phyloP scores from a whole-genome alignment of 2,888 invertebrate genomes.

The Petrolisthes manimaculis region DNA sequence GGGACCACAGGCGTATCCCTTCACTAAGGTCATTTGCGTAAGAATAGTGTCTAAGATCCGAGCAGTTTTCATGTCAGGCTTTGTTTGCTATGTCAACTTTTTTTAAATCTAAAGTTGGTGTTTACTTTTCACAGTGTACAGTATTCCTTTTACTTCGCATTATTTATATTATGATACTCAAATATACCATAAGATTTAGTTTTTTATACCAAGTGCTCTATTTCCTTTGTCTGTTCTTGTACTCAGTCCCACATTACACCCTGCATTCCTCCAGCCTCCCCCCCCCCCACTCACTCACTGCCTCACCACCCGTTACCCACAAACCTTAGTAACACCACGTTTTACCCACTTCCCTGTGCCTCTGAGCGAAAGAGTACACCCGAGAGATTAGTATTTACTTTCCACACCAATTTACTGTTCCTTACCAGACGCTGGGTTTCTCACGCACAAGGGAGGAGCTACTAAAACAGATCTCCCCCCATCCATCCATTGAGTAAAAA shows the following conservation, averaged over 20 bases:
- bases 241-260: neutral
- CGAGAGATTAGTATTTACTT: neutral
- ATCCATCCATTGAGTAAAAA: conserved; percentile 42
- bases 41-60: conserved; percentile 7
- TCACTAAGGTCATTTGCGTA: conserved; percentile 36
- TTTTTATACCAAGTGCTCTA: too few species aligned
- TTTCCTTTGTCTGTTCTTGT: too few species aligned
- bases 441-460: neutral
- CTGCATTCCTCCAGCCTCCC: neutral
- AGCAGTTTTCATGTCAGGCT: neutral
- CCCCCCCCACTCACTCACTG: neutral
- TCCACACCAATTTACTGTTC: neutral
- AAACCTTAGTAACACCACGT: neutral
- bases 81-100: neutral
- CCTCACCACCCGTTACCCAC: neutral
- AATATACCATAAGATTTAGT: too few species aligned
- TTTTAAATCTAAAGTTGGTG: too few species aligned
- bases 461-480: conserved; percentile 22
- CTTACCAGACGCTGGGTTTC: neutral
- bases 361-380: neutral
- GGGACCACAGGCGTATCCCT: conserved; percentile 27
- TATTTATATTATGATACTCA: too few species aligned
- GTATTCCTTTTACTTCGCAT: too few species aligned
- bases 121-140: too few species aligned
- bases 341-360: neutral